A percentile compares a stretch with the other conserved stretches of the same genome.
Evolutionary conservation across 1,140 invertebrate species (phyloP).

Genomic region (Pristionchus pacificus): DNA sequence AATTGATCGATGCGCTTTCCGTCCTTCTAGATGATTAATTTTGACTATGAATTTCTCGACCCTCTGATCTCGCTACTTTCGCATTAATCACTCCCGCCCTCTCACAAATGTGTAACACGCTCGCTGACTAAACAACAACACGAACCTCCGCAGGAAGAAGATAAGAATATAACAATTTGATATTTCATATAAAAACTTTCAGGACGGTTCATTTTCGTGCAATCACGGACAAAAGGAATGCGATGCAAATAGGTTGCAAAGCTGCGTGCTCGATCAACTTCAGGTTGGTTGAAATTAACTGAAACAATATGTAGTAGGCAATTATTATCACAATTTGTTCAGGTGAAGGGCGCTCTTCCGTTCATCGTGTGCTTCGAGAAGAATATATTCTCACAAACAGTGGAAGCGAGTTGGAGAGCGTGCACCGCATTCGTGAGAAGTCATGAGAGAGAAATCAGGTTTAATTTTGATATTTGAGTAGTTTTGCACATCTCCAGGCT

Average conservation of each 20-base stretch:
- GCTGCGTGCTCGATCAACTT: conserved; percentile 52
- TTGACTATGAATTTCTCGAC: too few species aligned
- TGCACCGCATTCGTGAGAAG: conserved; percentile 52
- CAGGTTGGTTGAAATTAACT: conserved; percentile 24
- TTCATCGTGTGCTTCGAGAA: conserved; percentile 56
- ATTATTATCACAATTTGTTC: conserved; percentile 20
- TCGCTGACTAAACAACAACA: neutral
- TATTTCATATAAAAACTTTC: conserved; percentile 15
- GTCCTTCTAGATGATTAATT: too few species aligned
- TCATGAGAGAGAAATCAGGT: conserved; percentile 50
- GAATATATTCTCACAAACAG: conserved; percentile 32
- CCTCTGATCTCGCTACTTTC: too few species aligned
- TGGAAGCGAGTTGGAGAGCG: conserved; percentile 40
- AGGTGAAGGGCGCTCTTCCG: conserved; percentile 42
- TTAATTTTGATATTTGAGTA: conserved; percentile 9
- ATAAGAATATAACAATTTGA: conserved; percentile 9
- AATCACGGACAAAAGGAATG: conserved; percentile 57
- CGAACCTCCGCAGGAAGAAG: conserved; percentile 3
- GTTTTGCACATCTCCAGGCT: too few species aligned
- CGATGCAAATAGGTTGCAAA: conserved; percentile 53
- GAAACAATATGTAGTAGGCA: too few species aligned
- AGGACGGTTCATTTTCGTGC: conserved; percentile 54
- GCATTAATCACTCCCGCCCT: too few species aligned
- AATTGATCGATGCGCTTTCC: too few species aligned
- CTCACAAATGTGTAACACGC: too few species aligned